Conservation (phyloP, 2,888 invertebrate genomes). For the Seira ritae region DNA sequence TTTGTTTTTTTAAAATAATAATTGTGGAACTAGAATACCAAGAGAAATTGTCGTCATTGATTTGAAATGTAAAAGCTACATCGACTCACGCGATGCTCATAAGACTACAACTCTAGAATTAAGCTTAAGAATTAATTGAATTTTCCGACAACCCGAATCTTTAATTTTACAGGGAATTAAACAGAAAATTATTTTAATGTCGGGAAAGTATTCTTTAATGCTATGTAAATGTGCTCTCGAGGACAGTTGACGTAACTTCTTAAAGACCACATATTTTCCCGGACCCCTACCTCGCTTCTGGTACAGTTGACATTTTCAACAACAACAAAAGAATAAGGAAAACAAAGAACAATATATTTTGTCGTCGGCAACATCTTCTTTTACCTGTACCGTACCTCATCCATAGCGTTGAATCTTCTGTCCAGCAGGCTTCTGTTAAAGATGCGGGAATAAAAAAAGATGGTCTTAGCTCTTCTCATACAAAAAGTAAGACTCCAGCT, state of each 20-base stretch:
- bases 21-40: too few species aligned
- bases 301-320: slow-evolving; percentile 59
- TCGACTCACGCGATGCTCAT: too few species aligned
- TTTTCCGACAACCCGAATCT: too few species aligned
- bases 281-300: slow-evolving; percentile 58
- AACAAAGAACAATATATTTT: slow-evolving; percentile 52
- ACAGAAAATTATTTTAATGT: too few species aligned
- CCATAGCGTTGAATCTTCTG: slow-evolving; percentile 7
- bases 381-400: slow-evolving; percentile 4
- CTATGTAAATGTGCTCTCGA: neutral
- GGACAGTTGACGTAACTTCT: slow-evolving; percentile 25
- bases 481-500: neutral
- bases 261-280: slow-evolving; percentile 42
- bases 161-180: too few species aligned
- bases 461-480: neutral
- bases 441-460: neutral
- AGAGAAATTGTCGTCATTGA: too few species aligned
- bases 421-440: slow-evolving; percentile 49
- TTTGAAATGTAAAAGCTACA: too few species aligned
- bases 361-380: slow-evolving; percentile 49
- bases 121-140: too few species aligned
- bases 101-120: too few species aligned
- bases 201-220: too few species aligned
- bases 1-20: too few species aligned
- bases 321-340: slow-evolving; percentile 39